phyloP scores from a whole-genome alignment of 64 coral and sea anemone genomes.

The Cladopsammia gracilis region DNA sequence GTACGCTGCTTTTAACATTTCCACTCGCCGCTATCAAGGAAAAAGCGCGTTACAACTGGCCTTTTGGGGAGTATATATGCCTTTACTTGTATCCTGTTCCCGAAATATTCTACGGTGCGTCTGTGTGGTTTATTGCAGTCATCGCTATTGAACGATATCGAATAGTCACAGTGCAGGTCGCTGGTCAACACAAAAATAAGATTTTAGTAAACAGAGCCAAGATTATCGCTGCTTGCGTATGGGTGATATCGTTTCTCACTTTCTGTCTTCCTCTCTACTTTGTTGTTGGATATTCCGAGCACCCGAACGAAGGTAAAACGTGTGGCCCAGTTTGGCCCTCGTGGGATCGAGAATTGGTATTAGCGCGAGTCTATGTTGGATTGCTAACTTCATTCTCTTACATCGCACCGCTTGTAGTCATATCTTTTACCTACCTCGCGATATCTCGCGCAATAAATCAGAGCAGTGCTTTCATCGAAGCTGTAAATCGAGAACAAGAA shows the following conservation, averaged over 20 bases:
- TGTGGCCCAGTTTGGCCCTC: not conserved
- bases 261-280: slow-evolving; percentile 54
- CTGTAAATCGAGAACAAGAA: slow-evolving; percentile 15
- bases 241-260: slow-evolving; percentile 37
- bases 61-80: slow-evolving; percentile 61
- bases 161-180: not conserved
- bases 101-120: slow-evolving; percentile 64
- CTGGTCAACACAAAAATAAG: not conserved
- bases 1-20: slow-evolving; percentile 58
- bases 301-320: not conserved
- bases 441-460: slow-evolving; percentile 53
- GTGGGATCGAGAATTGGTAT: not conserved
- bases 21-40: slow-evolving; percentile 62
- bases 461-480: slow-evolving; percentile 47
- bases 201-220: not conserved
- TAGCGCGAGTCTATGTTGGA: slow-evolving; percentile 7
- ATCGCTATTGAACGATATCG: slow-evolving; percentile 76
- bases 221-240: slow-evolving; percentile 22
- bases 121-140: slow-evolving; percentile 65
- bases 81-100: slow-evolving; percentile 57
- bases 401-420: slow-evolving; percentile 33
- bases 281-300: slow-evolving; percentile 19
- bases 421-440: slow-evolving; percentile 55
- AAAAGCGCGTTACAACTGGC: slow-evolving; percentile 58
- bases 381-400: slow-evolving; percentile 19